These are phyloP conservation scores for Motacilla alba DNA, from an alignment of 2,113 vertebrate genomes.

Conservation along the genomic window DNA sequence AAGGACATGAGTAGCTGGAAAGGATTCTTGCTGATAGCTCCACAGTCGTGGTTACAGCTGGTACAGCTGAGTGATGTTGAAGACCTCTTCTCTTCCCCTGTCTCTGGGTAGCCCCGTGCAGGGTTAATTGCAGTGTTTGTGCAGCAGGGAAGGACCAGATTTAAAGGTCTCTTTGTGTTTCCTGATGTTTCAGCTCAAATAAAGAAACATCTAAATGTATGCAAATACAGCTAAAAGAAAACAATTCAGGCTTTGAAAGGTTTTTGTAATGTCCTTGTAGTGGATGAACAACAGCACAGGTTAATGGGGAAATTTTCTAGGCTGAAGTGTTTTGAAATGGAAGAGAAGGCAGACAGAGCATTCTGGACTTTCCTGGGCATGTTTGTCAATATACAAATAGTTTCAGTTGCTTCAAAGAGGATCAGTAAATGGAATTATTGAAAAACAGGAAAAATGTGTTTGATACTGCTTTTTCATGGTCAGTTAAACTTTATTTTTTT, in stretches of 20 bases:
- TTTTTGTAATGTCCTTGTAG: not conserved
- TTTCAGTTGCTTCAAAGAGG: not conserved
- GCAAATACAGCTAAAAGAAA: not conserved
- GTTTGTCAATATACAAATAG: not conserved
- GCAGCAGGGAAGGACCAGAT: not conserved
- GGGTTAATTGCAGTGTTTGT: not conserved
- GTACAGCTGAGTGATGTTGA: not conserved
- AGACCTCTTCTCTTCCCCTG: not conserved
- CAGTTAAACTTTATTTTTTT: not conserved
- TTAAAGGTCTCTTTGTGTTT: not conserved
- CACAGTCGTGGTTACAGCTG: rapidly evolving
- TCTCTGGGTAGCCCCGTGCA: not conserved
- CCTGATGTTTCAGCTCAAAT: not conserved
- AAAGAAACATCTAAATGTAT: not conserved
- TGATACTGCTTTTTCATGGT: not conserved
- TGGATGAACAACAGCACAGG: not conserved
- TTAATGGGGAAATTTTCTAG: not conserved
- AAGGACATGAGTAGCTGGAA: not conserved
- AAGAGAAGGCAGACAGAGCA: not conserved
- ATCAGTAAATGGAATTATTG: not conserved
- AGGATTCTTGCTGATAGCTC: not conserved
- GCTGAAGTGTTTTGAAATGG: not conserved
- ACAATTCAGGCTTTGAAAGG: not conserved
- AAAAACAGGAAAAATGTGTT: not conserved
- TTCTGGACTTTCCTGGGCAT: not conserved